These are phyloP conservation scores for Caenorhabditis drosophilae DNA, from an alignment of 2,888 invertebrate species.

Conservation along the genomic window DNA sequence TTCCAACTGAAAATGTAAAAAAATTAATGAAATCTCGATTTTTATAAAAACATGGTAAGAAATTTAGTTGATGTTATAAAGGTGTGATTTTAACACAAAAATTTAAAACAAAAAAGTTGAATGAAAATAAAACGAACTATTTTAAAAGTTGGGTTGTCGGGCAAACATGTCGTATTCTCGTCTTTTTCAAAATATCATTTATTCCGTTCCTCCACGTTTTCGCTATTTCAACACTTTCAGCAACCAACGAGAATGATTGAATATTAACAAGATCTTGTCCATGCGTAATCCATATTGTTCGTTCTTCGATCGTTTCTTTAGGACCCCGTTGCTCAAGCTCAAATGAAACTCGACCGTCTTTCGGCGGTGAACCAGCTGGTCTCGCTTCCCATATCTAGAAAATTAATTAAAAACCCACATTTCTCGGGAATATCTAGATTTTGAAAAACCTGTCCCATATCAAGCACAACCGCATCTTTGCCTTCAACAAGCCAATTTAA, in stretches of 20 bases:
- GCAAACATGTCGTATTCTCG: slow-evolving; percentile 86
- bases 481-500: slow-evolving; percentile 73
- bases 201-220: slow-evolving; percentile 93
- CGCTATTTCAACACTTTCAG: slow-evolving; percentile 88
- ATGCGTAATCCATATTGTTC: slow-evolving; percentile 94
- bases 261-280: slow-evolving; percentile 98
- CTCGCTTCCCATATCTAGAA: slow-evolving; percentile 68
- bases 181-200: slow-evolving; percentile 89
- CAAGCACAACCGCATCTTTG: slow-evolving; percentile 94
- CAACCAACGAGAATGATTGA: slow-evolving; percentile 94
- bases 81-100: too few species aligned
- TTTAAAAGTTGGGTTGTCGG: slow-evolving; percentile 93
- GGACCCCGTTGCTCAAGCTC: slow-evolving; percentile 83
- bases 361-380: slow-evolving; percentile 52
- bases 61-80: too few species aligned
- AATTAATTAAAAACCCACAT: too few species aligned
- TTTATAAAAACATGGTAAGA: slow-evolving; percentile 4
- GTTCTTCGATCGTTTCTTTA: slow-evolving; percentile 79
- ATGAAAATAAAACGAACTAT: too few species aligned
- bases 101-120: too few species aligned
- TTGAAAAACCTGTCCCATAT: slow-evolving; percentile 93
- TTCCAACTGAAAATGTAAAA: slow-evolving; percentile 83
- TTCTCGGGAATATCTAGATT: too few species aligned
- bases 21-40: not conserved
- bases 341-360: slow-evolving; percentile 83